Conservation (phyloP, 2,888 invertebrate genomes). For the Diogma glabrata region DNA sequence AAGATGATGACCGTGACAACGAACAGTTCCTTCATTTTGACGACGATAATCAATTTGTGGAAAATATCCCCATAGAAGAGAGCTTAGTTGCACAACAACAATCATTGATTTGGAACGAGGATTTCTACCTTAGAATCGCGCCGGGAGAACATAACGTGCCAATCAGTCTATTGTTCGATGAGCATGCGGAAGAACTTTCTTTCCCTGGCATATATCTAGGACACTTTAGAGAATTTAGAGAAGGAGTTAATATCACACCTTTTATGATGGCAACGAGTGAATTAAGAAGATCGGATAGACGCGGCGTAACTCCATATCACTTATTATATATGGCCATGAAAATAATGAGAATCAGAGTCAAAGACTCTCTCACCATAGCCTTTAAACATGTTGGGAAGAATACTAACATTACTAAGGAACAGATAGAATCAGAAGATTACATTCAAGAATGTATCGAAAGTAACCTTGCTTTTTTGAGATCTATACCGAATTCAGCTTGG, state of each 20-base stretch:
- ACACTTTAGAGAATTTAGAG: constrained; percentile 24
- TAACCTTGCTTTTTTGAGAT: constrained; percentile 26
- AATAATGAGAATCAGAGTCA: constrained; percentile 17
- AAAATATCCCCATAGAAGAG: too few species aligned
- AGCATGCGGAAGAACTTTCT: constrained; percentile 33
- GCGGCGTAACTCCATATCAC: constrained; percentile 21
- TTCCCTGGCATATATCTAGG: constrained; percentile 34
- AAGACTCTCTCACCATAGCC: constrained; percentile 14
- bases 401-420: constrained; percentile 17
- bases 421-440: constrained; percentile 16
- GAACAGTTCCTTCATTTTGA: too few species aligned
- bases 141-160: constrained; percentile 25
- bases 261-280: constrained; percentile 21
- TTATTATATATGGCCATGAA: constrained; percentile 33
- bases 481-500: constrained; percentile 28
- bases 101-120: too few species aligned
- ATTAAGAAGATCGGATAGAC: constrained; percentile 18
- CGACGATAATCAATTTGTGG: too few species aligned
- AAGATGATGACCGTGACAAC: neutral
- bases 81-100: too few species aligned
- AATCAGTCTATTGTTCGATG: constrained; percentile 28
- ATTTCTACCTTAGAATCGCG: constrained; percentile 25
- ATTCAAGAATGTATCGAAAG: constrained; percentile 13
- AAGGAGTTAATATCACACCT: constrained; percentile 16
- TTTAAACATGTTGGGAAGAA: constrained; percentile 17